A percentile compares a stretch with the other conserved stretches of the same genome.
These are phyloP conservation scores for Sceloporus tristichus DNA, from an alignment of 2,113 vertebrate species.

Conservation along the genomic window DNA sequence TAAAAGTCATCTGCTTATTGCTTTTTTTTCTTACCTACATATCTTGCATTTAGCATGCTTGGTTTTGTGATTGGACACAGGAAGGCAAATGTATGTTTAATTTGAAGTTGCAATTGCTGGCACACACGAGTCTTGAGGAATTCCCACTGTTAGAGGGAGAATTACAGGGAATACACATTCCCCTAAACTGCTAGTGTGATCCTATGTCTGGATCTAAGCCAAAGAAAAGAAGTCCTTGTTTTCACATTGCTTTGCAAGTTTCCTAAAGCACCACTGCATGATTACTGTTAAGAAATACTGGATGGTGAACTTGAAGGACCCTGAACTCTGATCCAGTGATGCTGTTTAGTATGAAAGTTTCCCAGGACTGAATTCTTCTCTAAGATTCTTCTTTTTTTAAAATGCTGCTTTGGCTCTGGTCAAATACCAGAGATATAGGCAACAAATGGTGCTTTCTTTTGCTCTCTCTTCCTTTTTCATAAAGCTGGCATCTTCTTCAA, in stretches of 20 bases:
- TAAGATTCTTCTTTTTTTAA: slow-evolving; percentile 68
- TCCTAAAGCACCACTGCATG: slow-evolving; percentile 8
- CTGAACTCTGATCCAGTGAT: not conserved
- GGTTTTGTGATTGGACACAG: too few relatives aligned
- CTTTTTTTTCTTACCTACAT: too few relatives aligned
- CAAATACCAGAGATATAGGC: slow-evolving; percentile 74
- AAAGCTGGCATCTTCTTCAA: slow-evolving; percentile 78
- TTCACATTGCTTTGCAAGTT: not conserved
- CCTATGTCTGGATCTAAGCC: not conserved
- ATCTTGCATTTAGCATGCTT: too few relatives aligned
- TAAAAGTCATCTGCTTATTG: too few relatives aligned
- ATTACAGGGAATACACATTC: too few relatives aligned
- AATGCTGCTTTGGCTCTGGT: slow-evolving; percentile 73
- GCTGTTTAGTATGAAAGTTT: slow-evolving; percentile 54
- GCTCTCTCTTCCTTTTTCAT: slow-evolving; percentile 73
- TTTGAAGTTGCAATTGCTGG: too few relatives aligned
- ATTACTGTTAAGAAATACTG: not conserved
- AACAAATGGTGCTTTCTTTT: slow-evolving; percentile 79
- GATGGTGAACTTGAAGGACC: not conserved
- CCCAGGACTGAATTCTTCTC: slow-evolving; percentile 70
- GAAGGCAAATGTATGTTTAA: too few relatives aligned
- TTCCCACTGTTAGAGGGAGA: too few relatives aligned
- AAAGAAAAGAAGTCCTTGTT: not conserved
- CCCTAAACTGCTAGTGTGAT: too few relatives aligned
- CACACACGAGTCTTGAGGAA: too few relatives aligned